Percentiles rank a stretch among this genome's conserved stretches.
Conservation (phyloP, 1,140 invertebrate genomes). For the Mylabris phalerata region DNA sequence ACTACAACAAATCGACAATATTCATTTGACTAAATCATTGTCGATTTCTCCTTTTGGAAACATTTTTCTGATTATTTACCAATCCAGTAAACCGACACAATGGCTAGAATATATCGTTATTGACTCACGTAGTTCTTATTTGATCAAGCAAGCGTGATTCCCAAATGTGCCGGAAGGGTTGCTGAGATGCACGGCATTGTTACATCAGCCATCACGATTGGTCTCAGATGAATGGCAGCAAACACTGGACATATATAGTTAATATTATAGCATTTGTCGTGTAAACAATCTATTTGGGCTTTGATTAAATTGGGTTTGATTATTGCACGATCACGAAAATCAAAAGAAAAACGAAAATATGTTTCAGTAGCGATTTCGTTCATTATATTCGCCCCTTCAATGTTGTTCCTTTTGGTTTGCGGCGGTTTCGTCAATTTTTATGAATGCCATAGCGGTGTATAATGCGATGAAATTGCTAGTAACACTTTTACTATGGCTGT, state of each 20-base stretch:
- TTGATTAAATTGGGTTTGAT: constrained; percentile 30
- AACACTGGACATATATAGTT: constrained; percentile 31
- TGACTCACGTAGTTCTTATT: constrained; percentile 15
- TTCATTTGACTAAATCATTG: neutral
- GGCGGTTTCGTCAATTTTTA: constrained; percentile 9
- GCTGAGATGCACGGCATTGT: constrained; percentile 5
- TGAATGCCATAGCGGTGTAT: constrained; percentile 5
- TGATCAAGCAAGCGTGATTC: constrained; percentile 16
- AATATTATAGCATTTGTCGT: constrained; percentile 29
- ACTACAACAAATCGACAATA: neutral
- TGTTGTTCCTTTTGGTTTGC: constrained; percentile 6
- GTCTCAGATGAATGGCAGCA: constrained; percentile 21
- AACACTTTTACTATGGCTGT: constrained; percentile 18
- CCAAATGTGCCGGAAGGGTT: constrained; percentile 16
- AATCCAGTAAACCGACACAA: constrained; percentile 7
- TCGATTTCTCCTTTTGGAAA: no score
- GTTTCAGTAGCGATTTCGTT: constrained; percentile 4
- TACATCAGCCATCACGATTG: constrained; percentile 16
- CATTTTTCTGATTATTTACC: constrained; percentile 2
- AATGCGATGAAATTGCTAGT: constrained; percentile 18
- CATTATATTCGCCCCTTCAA: constrained; percentile 3
- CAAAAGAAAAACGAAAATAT: neutral
- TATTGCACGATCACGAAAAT: constrained; percentile 21
- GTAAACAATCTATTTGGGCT: constrained; percentile 28
- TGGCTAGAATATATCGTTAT: constrained; percentile 10